Percentiles rank a stretch among this genome's conserved stretches.
Evolutionary conservation across 2,113 vertebrate genomes (phyloP).

Genomic region (Pelvicachromis taeniatus): DNA sequence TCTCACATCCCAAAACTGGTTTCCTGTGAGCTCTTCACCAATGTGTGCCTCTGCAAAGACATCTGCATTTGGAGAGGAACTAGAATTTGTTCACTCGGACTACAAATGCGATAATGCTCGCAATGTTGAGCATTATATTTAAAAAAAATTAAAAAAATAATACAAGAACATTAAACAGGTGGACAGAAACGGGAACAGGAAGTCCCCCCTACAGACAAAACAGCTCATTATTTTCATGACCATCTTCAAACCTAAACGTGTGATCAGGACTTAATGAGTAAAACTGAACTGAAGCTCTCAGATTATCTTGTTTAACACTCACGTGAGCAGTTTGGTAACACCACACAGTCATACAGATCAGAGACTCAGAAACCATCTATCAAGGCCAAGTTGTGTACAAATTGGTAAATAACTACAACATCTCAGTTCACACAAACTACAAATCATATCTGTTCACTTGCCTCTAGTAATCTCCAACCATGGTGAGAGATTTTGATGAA

Average conservation of each 20-base stretch:
- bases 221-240: not conserved
- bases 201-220: not conserved
- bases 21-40: constrained; percentile 90
- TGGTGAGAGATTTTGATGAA: not conserved
- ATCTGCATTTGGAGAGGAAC: constrained; percentile 12
- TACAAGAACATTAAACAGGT: constrained; percentile 29
- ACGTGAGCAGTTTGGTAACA: not conserved
- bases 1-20: constrained; percentile 84
- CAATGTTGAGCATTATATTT: constrained; percentile 12
- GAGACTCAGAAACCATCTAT: constrained; percentile 3
- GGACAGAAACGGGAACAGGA: not conserved
- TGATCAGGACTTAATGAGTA: not conserved
- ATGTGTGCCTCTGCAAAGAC: constrained; percentile 67
- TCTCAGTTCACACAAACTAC: not conserved
- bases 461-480: not conserved
- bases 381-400: constrained; percentile 26
- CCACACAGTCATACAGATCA: not conserved
- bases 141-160: constrained; percentile 28
- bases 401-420: constrained; percentile 16
- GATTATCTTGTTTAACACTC: not conserved
- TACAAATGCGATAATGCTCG: not conserved
- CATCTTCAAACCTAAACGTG: not conserved
- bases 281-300: not conserved
- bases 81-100: not conserved
- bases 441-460: not conserved